Percentiles rank a stretch among this genome's conserved stretches.
phyloP scores from a whole-genome alignment of 2,797 vertebrate genomes.

The Gila robusta region DNA sequence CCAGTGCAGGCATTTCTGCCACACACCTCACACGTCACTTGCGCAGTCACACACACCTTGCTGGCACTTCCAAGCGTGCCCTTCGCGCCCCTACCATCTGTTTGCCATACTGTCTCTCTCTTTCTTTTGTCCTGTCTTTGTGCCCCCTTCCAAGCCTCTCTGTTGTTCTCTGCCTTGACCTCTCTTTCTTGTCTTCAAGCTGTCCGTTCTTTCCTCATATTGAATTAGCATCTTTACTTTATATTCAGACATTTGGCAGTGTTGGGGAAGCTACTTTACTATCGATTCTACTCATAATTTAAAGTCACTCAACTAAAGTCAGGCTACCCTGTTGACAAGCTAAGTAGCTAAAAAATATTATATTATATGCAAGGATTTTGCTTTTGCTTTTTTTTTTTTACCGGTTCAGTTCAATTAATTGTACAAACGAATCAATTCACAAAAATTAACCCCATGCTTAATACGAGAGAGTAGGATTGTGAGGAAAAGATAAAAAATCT shows the following conservation, averaged over 20 bases:
- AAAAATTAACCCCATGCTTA: background rate
- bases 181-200: background rate
- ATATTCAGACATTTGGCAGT: background rate
- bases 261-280: slow-evolving; percentile 7
- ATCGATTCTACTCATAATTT: background rate
- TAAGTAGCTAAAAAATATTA: background rate
- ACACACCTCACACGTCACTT: slow-evolving; percentile 22
- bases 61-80: slow-evolving; percentile 54
- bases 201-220: background rate
- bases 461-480: background rate
- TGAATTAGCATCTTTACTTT: background rate
- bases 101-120: slow-evolving; percentile 58
- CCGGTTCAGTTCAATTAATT: background rate
- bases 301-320: background rate
- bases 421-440: background rate
- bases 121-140: slow-evolving; percentile 54
- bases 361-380: background rate
- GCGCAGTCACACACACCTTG: slow-evolving; percentile 44
- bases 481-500: no score
- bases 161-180: slow-evolving; percentile 12
- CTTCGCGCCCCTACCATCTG: slow-evolving; percentile 61
- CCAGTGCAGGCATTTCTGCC: slow-evolving; percentile 29
- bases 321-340: background rate
- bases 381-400: background rate
- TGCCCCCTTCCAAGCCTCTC: slow-evolving; percentile 21